Evolutionary conservation across 2,113 vertebrate species (phyloP), one percentile per base, ranked within the genome.

Genomic region (Megaceryle maxima): DNA sequence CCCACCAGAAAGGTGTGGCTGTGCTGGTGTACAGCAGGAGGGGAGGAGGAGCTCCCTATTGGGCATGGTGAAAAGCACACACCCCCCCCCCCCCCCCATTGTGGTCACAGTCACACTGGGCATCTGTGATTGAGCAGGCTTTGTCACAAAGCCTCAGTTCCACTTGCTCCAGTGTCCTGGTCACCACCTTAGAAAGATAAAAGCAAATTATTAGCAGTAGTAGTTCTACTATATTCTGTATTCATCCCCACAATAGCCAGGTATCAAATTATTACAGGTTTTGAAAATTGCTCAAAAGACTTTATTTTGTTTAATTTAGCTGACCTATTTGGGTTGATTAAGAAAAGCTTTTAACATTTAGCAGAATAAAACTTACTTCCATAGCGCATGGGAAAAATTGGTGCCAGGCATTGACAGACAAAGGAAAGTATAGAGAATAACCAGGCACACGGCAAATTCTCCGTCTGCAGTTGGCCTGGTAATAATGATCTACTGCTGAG

Each of bases 1-100:
- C 90, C 93, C 75, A 91, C 44, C 59, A 91, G 82, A 77, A 92
- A 96, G 93, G 89, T 96, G 95, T 91, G 93, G 91, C 55, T 79
- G 70, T 95, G 91, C 82, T 92, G 68, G 62, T 21, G 0, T 91
- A 91, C 37, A 88, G 73, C 64, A 96, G 51, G n/a, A 91, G 80
- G 73, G 79, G 68, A 83, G 55, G 83, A 93, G 92, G 84, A 95
- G 15, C 66, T 95, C 53, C 69, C 31, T 90, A 90, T 44, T 53
- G 21, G 76, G 53, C 84, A n/a, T 70, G 68, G 48, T 92, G 73
- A 86, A 90, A 87, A 94, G 56, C 13, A n/a, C n/a, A n/a, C n/a
- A n/a, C 3, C 29, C 28, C 26, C 33, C 16, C 59, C 13, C 13
- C 14, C 55, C 16, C 3, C 22, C 76, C 18, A 5, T 73, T 96